These are phyloP conservation scores for Vipera ursinii DNA, from an alignment of 2,797 vertebrate species.

Conservation along the genomic window DNA sequence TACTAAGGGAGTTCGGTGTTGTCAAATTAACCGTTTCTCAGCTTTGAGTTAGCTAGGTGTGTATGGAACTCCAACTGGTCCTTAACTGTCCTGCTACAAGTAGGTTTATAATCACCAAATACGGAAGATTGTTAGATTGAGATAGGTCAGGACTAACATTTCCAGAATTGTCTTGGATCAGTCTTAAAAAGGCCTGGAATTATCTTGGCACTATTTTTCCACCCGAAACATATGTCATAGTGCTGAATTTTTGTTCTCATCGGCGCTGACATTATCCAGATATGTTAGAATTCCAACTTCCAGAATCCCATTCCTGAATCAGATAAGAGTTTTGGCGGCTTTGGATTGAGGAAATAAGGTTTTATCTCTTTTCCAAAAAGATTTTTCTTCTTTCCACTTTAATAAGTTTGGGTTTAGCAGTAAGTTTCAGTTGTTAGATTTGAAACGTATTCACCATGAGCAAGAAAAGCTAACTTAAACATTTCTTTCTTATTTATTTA, in stretches of 20 bases:
- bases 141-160: neutral
- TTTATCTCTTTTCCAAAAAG: neutral
- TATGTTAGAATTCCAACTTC: neutral
- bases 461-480: neutral
- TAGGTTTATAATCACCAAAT: neutral
- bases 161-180: neutral
- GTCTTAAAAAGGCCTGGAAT: neutral
- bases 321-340: neutral
- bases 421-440: neutral
- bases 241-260: neutral
- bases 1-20: neutral
- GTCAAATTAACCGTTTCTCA: neutral
- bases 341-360: neutral
- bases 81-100: neutral
- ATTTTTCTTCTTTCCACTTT: neutral
- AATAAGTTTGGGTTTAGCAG: neutral
- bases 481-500: neutral
- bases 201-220: neutral
- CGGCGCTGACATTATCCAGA: neutral
- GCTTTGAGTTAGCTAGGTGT: neutral
- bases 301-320: neutral
- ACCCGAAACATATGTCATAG: neutral
- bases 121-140: neutral
- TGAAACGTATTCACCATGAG: neutral
- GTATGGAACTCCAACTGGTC: neutral